Base-by-base conservation (phyloP, 2,797 vertebrate species). In the Gephyroberyx darwinii region DNA sequence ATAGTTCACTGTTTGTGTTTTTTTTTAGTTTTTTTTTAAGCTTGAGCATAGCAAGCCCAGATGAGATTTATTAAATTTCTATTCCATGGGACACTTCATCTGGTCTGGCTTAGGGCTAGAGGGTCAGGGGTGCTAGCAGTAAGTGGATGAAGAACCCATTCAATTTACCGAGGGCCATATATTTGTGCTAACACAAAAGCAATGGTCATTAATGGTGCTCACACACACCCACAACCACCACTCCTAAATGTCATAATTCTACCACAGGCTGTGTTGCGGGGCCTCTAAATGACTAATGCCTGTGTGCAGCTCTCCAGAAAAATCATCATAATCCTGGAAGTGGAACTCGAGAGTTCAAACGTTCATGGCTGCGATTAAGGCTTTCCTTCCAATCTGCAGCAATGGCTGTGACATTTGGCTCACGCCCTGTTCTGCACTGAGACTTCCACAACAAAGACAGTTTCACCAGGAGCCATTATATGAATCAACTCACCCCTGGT, bases 61-160 rank as follows among this genome's bases (percentile, higher is more conserved):
- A 76, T 75, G 73, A 90, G 92, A 93, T 92, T 89, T 91, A 92
- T 92, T 86, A 87, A 71, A 88, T 90, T 85, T 87, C 57, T 87
- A 90, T 88, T 90, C 74, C 70, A 57, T 45, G 54, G 77, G 91
- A 91, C 90, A 90, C 83, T 86, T 90, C 81, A 88, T 92, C 76
- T 79, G 74, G 81, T 84, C 80, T 80, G 80, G 77, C 84, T 82
- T 65, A 51, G 65, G 80, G 66, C 50, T 63, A 58, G 64, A 51
- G 69, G 84, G 85, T 89, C 82, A 87, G 65, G 63, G 81, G 83
- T 72, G 75, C 61, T 2, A n/a, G 68, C 51, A 81, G 62, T 75
- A 77, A 88, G 79, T 84, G 65, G 77, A 81, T 83, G 71, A 87
- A 83, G 81, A 88, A 84, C 77, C 86, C 80, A 75, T 88, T 90